Evolutionary conservation across 1,140 invertebrate genomes (phyloP).

Genomic region (Galendromus occidentalis): DNA sequence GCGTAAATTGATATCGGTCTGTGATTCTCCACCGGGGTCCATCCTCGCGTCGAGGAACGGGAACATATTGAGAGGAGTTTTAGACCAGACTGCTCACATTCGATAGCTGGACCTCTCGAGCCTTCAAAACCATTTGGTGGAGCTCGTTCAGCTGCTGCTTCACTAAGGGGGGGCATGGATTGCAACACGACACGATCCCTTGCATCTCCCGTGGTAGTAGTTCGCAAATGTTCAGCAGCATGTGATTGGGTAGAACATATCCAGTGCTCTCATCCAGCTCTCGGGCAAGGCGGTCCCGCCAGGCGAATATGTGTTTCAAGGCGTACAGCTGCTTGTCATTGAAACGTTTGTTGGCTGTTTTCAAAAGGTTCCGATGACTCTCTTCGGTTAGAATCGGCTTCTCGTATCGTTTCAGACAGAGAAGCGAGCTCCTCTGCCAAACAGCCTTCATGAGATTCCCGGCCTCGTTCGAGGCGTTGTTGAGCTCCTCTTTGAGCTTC

Average conservation of each 20-base stretch:
- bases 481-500: constrained; percentile 50
- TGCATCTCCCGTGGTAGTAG: constrained; percentile 77
- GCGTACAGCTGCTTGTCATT: constrained; percentile 67
- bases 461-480: constrained; percentile 43
- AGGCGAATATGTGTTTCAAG: constrained; percentile 55
- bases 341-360: constrained; percentile 55
- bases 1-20: not conserved
- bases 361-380: constrained; percentile 51
- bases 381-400: constrained; percentile 52
- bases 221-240: constrained; percentile 74
- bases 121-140: constrained; percentile 51
- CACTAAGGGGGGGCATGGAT: constrained; percentile 71
- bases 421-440: constrained; percentile 10
- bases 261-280: constrained; percentile 69
- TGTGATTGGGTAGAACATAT: constrained; percentile 87
- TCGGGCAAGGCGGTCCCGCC: constrained; percentile 68
- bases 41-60: not conserved
- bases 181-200: constrained; percentile 79
- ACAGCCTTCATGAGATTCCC: constrained; percentile 7
- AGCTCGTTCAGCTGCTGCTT: constrained; percentile 49
- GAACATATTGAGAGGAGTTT: not conserved
- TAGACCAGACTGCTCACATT: constrained; percentile 27
- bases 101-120: constrained; percentile 46
- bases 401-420: constrained; percentile 43
- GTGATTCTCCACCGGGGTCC: not conserved